Base-by-base conservation (phyloP, 2,113 vertebrate genomes). In the Cisticola juncidis region DNA sequence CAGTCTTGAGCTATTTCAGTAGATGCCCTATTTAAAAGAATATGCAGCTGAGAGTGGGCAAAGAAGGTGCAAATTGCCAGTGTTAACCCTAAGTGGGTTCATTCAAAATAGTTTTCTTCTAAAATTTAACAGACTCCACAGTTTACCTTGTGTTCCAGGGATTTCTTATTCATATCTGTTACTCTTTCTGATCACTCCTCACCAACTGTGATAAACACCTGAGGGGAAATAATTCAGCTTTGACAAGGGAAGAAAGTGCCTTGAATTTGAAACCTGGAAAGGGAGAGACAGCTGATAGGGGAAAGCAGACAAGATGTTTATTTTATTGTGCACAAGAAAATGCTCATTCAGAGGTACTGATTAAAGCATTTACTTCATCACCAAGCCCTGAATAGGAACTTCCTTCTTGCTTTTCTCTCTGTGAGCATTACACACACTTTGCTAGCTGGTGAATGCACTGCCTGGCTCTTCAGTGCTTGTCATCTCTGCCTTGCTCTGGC, bases 1-100 rank as follows among this genome's bases (percentile, higher is more conserved):
- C 6, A 78, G 80, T 60, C 40, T 81, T 35, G 47, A 90, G 64
- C 71, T 94, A 90, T 96, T 95, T 97, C 60, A 83, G 80, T 86
- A 73, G 47, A 47, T 93, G 80, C 29, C 88, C 82, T 96, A 74
- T 94, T 90, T 97, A 94, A 88, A 78, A 36, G 58, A 81, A 40
- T 21, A 25, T 58, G 73, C 45, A 92, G 42, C 54, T 73, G 50
- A 54, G 33, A 83, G 72, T 44, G 64, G 51, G 76, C 72, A 94
- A 78, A 81, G 64, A 80, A 72, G 53, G 60, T 78, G 68, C 26
- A 81, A 81, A 81, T 25, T 86, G 14, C 5, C 22, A 9, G 8
- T 23, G 31, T 86, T 94, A 88, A 93, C 51, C 33, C 35, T 88
- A 56, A 71, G 17, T 21, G 31, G 12, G 14, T 38, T 83, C 9